Evolutionary conservation across 2,888 invertebrate species (phyloP), one percentile per base, ranked within the genome.

Genomic region (Serrognathus titanus): DNA sequence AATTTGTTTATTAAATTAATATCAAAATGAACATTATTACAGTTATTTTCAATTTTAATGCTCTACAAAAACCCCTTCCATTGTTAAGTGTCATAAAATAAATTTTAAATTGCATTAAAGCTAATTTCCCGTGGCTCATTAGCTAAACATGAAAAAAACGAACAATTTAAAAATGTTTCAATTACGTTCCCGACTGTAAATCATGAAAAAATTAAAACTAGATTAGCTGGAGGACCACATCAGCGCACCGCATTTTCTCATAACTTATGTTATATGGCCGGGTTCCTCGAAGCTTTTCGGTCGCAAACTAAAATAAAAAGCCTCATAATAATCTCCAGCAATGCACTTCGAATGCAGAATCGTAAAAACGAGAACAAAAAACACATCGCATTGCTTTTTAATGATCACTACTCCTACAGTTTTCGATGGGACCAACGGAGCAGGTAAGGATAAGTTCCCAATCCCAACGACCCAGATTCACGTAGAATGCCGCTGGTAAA

Each of bases 321-420:
- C 48, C 53, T 48, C 57, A 53, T 51, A 57, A 53, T 49, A 53
- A 57, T 53, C 53, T 48, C 40, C 53, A 48, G 57, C 53, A 53
- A 53, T 53, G 57, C 54, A 55, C 49, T 55, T 49, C 45, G 54
- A 55, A 55, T 57, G 57, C 57, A 45, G 49, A 52, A 57, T 62
- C 55, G 50, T 40, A 60, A 62, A 58, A 57, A 61, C 52, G 58
- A 59, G 61, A 64, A 64, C 62, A 63, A 67, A 68, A 67, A 67
- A 67, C 63, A 66, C 63, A 68, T 67, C 66, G 65, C 68, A 70
- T 67, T 66, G 66, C 69, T 63, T 63, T 69, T 69, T 68, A 68
- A 68, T 67, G 69, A 68, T 66, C 64, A 60, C 66, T 62, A 67
- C 66, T 66, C 63, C 62, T 66, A 64, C 65, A 62, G 64, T 62